phyloP scores from a whole-genome alignment of 2,113 vertebrate genomes.

The Sebastes fasciatus region DNA sequence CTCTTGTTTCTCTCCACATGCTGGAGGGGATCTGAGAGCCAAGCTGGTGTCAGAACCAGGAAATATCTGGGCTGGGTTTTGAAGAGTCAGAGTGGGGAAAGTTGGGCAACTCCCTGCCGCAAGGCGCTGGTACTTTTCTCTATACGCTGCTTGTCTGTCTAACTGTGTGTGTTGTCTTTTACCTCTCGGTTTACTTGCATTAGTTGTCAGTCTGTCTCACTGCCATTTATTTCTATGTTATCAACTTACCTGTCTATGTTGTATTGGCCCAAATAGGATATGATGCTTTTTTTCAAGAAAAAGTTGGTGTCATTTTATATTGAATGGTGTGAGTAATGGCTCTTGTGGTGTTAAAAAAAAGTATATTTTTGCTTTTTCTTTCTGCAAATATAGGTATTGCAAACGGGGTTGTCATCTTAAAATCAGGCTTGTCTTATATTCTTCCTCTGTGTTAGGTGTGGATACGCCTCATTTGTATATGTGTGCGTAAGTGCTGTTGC shows the following conservation, averaged over 20 bases:
- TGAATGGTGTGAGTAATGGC: not conserved
- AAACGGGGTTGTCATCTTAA: not conserved
- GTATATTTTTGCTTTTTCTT: not conserved
- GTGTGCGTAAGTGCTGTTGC: not conserved
- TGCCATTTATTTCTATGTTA: not conserved
- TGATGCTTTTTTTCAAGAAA: not conserved
- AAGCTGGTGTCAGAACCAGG: slow-evolving; percentile 76
- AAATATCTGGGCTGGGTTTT: slow-evolving; percentile 75
- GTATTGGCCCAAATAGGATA: not conserved
- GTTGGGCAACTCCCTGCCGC: slow-evolving; percentile 72
- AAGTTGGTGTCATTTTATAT: not conserved
- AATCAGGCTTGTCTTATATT: not conserved
- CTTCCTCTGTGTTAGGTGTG: no score
- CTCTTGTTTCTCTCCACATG: slow-evolving; percentile 53
- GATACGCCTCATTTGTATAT: not conserved
- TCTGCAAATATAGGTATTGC: not conserved
- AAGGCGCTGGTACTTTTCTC: slow-evolving; percentile 54
- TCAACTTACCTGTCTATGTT: not conserved
- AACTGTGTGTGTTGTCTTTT: slow-evolving; percentile 26
- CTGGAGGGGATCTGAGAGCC: slow-evolving; percentile 45
- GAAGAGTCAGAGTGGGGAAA: slow-evolving; percentile 65
- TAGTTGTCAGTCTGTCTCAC: not conserved
- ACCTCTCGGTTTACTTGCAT: not conserved
- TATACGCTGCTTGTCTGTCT: slow-evolving; percentile 22
- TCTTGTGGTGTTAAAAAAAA: not conserved